Conservation (phyloP, 2,113 vertebrate species). For the Oncorhynchus tshawytscha region DNA sequence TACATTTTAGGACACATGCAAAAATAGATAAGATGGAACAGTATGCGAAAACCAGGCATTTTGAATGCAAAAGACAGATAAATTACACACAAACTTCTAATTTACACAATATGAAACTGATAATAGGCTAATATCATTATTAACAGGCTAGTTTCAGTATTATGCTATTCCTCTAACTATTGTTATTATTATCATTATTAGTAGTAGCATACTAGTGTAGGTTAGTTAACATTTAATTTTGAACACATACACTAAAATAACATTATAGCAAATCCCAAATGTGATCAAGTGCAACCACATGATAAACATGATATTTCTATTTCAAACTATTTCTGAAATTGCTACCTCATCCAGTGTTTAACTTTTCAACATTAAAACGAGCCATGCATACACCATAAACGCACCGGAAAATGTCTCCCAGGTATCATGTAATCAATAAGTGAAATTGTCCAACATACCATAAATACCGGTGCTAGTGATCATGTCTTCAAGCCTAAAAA, state of each 20-base stretch:
- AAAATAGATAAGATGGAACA: neutral
- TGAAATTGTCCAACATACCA: conserved; percentile 91
- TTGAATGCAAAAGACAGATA: neutral
- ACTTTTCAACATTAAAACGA: conserved; percentile 19
- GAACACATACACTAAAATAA: neutral
- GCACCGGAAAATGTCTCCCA: neutral
- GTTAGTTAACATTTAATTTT: neutral
- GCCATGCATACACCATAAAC: conserved; percentile 45
- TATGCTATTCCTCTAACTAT: neutral
- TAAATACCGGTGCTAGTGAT: conserved; percentile 99
- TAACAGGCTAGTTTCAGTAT: neutral
- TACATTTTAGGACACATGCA: neutral
- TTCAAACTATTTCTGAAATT: conserved; percentile 6
- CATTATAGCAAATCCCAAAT: neutral
- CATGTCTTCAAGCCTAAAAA: conserved; percentile 96
- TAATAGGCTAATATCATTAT: neutral
- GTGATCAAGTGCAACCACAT: neutral
- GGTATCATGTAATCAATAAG: conserved; percentile 30
- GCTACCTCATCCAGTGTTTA: neutral
- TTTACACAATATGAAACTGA: neutral
- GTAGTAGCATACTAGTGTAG: too few relatives aligned
- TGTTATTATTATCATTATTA: too few relatives aligned
- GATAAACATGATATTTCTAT: neutral
- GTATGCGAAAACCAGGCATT: neutral
- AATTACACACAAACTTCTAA: neutral